A percentile compares a stretch with the other conserved stretches of the same genome.
Conservation (phyloP, 2,888 invertebrate species). For the Andrena marginata region DNA sequence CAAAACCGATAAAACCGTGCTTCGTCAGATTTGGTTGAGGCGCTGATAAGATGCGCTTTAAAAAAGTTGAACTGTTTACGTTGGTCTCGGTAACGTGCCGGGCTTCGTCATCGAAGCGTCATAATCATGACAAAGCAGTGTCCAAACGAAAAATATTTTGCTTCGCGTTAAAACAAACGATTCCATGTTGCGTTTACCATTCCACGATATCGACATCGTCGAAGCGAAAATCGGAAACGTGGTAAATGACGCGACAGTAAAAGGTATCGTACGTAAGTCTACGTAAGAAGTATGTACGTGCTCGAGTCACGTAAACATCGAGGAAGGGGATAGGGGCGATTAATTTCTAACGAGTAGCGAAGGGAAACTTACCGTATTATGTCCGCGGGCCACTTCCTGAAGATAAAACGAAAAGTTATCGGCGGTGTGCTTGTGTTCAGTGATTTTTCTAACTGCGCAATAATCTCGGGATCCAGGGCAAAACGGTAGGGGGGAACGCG, state of each 20-base stretch:
- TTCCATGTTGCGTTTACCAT: background rate
- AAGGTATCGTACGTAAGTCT: background rate
- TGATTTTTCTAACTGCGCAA: constrained; percentile 80
- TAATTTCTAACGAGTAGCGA: background rate
- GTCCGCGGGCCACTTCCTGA: constrained; percentile 48
- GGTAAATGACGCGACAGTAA: background rate
- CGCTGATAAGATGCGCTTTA: background rate
- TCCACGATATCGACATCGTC: background rate
- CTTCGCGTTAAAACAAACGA: background rate
- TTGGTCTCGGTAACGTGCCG: background rate
- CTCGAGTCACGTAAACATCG: background rate
- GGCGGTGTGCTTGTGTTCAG: constrained; percentile 42
- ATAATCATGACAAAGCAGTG: background rate
- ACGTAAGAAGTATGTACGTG: background rate
- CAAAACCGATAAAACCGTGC: background rate
- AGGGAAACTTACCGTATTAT: constrained; percentile 39
- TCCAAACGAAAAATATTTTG: background rate
- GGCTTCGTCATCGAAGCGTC: background rate
- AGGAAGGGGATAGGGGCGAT: background rate
- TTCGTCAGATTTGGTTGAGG: background rate
- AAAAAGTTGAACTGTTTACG: background rate
- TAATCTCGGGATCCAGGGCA: constrained; percentile 76
- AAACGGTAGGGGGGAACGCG: constrained; percentile 65
- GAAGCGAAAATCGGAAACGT: background rate
- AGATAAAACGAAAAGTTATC: constrained; percentile 57